Conservation (phyloP, 2,888 invertebrate species). For the Hymenopus coronatus region DNA sequence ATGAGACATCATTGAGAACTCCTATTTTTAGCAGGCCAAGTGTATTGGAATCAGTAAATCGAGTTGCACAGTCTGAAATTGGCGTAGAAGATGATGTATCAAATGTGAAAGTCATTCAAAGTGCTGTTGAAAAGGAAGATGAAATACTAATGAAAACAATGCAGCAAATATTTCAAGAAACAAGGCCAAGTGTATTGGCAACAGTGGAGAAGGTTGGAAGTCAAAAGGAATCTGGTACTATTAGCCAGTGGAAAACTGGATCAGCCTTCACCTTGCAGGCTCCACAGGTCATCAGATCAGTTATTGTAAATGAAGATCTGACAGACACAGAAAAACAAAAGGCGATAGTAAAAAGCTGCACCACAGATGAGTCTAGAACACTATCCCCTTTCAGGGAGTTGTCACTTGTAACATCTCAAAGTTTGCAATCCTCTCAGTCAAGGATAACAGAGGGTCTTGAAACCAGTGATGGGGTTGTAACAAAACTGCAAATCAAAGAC, state of each 20-base stretch:
- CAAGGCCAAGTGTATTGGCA: slow-evolving; percentile 27
- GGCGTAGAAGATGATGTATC: not conserved
- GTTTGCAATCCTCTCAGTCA: not conserved
- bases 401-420: not conserved
- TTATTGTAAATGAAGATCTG: not conserved
- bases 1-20: not conserved
- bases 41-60: slow-evolving; percentile 6
- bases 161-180: slow-evolving; percentile 22
- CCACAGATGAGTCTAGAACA: not conserved
- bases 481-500: not conserved
- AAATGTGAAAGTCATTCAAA: not conserved
- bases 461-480: not conserved
- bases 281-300: not conserved
- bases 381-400: not conserved
- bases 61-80: not conserved
- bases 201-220: slow-evolving; percentile 12
- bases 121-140: slow-evolving; percentile 11
- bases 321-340: not conserved
- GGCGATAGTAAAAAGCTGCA: not conserved
- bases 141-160: slow-evolving; percentile 20
- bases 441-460: not conserved
- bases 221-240: not conserved
- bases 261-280: not conserved
- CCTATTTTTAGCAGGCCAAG: slow-evolving; percentile 21
- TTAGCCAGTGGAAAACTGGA: not conserved